Evolutionary conservation across 2,113 vertebrate species (phyloP), one percentile per base, ranked within the genome.

Genomic region (Psammodynastes pulverulentus): DNA sequence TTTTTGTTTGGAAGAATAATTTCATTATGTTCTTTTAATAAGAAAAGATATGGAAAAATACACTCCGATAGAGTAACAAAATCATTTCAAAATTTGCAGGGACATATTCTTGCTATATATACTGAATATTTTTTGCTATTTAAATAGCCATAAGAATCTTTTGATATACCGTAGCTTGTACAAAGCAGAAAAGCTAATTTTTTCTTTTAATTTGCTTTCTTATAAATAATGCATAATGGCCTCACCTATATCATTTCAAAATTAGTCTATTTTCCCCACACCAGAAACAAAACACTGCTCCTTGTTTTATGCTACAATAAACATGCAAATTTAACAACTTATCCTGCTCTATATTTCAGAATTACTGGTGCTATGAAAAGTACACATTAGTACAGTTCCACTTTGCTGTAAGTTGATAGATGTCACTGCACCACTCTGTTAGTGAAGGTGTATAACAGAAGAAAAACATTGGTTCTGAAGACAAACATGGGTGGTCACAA

Each of bases 401-500:
- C 17, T 0, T 46, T 92, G 43, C 67, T 39, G 24, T 92, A 10
- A 6, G 17, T 91, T 94, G 89, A 92, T 87, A 85, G 93, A 90
- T 93, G 90, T 54, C 34, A 62, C 67, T 12, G 5, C 12, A 92
- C 21, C 87, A 67, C 91, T 48, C 0, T 1, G 51, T 93, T 95
- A 94, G 86, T 91, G 94, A 52, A 88, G 17, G 5, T 15, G 85
- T 52, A 51, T 91, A 92, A 87, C 24, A 91, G 88, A 96, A 95
- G 54, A 89, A 86, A 95, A 95, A 79, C 10, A 0, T 86, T 94
- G 91, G 23, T 9, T 95, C 94, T 95, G 34, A 67, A 92, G 87
- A 86, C 87, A 96, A 96, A 92, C 95, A 93, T 79, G 26, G 94
- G 87, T 88, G 88, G 90, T 90, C 53, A 48, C 93, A 91, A 97